These are phyloP conservation scores for Clarias laeviceps DNA, from an alignment of 2,797 vertebrate species.

Conservation along the genomic window DNA sequence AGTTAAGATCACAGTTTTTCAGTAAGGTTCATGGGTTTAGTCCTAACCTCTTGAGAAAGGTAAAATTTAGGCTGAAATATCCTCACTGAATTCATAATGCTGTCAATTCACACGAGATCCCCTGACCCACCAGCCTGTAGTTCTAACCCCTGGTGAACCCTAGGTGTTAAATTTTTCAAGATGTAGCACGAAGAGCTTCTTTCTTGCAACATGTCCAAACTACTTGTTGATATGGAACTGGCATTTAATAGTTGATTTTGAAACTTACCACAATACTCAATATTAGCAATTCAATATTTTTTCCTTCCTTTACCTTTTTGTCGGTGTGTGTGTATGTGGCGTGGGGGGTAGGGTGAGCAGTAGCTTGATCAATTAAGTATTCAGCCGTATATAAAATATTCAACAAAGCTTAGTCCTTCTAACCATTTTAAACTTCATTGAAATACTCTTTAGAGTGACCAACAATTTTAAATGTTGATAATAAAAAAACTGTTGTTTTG, in stretches of 20 bases:
- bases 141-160: background rate
- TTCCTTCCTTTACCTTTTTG: background rate
- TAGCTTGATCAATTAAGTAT: background rate
- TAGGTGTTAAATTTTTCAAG: background rate
- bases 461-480: background rate
- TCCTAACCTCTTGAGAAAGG: background rate
- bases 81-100: background rate
- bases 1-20: background rate
- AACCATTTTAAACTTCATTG: background rate
- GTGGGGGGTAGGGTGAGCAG: background rate
- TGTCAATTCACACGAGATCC: background rate
- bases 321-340: background rate
- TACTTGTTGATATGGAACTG: background rate
- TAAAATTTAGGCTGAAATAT: background rate
- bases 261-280: background rate
- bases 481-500: background rate
- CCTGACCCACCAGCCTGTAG: background rate
- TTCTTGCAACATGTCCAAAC: background rate
- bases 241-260: background rate
- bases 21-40: background rate
- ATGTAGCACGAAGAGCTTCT: background rate
- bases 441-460: background rate
- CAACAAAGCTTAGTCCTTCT: background rate
- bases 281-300: background rate
- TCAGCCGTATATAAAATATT: background rate